Conservation (phyloP, 2,888 invertebrate genomes). For the Hypolimnas misippus region DNA sequence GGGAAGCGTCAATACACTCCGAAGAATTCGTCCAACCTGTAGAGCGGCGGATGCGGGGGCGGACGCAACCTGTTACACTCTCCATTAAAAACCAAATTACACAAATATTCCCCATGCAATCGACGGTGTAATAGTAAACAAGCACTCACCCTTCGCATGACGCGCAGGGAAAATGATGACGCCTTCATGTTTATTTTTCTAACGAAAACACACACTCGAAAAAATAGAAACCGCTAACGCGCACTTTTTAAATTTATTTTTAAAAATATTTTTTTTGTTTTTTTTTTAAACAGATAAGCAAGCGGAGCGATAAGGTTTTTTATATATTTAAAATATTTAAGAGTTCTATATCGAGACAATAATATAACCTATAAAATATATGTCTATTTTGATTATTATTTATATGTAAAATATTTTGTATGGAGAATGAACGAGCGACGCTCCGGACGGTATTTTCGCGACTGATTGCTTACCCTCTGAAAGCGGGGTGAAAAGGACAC, state of each 20-base stretch:
- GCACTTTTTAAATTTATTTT: slow-evolving; percentile 30
- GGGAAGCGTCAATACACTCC: slow-evolving; percentile 52
- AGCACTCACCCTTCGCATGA: slow-evolving; percentile 89
- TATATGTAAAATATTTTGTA: slow-evolving; percentile 49
- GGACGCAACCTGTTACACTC: slow-evolving; percentile 51
- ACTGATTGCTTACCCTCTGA: slow-evolving; percentile 74
- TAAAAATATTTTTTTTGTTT: slow-evolving; percentile 16
- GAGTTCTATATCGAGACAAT: slow-evolving; percentile 23
- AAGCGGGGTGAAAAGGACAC: slow-evolving; percentile 80
- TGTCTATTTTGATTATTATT: slow-evolving; percentile 44
- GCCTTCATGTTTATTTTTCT: slow-evolving; percentile 87
- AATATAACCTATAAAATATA: slow-evolving; percentile 49
- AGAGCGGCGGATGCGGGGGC: slow-evolving; percentile 55
- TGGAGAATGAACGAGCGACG: slow-evolving; percentile 60
- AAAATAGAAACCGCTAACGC: slow-evolving; percentile 37
- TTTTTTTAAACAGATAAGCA: slow-evolving; percentile 29
- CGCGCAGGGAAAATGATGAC: slow-evolving; percentile 89
- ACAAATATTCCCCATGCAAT: slow-evolving; percentile 21
- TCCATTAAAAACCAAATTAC: slow-evolving; percentile 20
- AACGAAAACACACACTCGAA: slow-evolving; percentile 50
- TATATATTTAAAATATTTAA: slow-evolving; percentile 16
- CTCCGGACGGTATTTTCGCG: slow-evolving; percentile 77
- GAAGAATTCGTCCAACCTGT: slow-evolving; percentile 60
- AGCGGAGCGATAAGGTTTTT: slow-evolving; percentile 21
- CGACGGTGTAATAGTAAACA: slow-evolving; percentile 10